A percentile compares a stretch with the other conserved stretches of the same genome.
These are phyloP conservation scores for Sitophilus oryzae DNA, from an alignment of 1,140 invertebrate genomes.

Conservation along the genomic window DNA sequence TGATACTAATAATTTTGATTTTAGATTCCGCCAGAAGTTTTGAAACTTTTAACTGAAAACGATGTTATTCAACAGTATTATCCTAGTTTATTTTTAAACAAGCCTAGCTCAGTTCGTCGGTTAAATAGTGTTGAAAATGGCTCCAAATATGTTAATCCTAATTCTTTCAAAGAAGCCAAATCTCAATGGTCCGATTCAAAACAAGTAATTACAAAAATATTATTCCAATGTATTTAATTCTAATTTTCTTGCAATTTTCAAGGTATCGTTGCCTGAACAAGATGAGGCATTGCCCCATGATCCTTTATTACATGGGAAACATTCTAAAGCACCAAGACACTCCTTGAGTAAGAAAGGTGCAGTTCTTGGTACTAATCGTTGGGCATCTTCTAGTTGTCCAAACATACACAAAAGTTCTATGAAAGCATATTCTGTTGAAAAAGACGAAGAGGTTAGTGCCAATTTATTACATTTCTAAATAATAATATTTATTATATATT, in stretches of 20 bases:
- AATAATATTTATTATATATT: conserved; percentile 13
- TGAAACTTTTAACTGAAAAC: conserved; percentile 59
- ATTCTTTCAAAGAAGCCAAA: conserved; percentile 50
- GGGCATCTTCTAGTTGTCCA: conserved; percentile 79
- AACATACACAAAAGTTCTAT: conserved; percentile 87
- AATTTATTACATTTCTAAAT: background rate
- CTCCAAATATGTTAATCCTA: conserved; percentile 45
- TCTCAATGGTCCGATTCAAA: conserved; percentile 20
- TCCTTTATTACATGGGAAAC: conserved; percentile 24
- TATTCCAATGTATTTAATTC: no score
- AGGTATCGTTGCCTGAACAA: conserved; percentile 33
- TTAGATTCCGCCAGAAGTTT: conserved; percentile 58
- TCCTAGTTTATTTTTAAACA: conserved; percentile 57
- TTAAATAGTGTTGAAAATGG: conserved; percentile 45
- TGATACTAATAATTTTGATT: conserved; percentile 28
- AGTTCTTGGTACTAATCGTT: conserved; percentile 72
- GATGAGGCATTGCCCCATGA: conserved; percentile 18
- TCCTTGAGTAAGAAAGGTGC: conserved; percentile 73
- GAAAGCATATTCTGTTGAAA: conserved; percentile 73
- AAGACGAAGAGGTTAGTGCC: conserved; percentile 59
- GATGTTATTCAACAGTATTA: conserved; percentile 67
- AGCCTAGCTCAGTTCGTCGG: conserved; percentile 57
- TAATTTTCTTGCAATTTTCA: background rate
- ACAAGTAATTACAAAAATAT: no score
- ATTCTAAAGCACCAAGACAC: conserved; percentile 61